Percentiles rank a stretch among this genome's conserved stretches.
Conservation (phyloP, 2,113 vertebrate genomes). For the Acrocephalus arundinaceus region DNA sequence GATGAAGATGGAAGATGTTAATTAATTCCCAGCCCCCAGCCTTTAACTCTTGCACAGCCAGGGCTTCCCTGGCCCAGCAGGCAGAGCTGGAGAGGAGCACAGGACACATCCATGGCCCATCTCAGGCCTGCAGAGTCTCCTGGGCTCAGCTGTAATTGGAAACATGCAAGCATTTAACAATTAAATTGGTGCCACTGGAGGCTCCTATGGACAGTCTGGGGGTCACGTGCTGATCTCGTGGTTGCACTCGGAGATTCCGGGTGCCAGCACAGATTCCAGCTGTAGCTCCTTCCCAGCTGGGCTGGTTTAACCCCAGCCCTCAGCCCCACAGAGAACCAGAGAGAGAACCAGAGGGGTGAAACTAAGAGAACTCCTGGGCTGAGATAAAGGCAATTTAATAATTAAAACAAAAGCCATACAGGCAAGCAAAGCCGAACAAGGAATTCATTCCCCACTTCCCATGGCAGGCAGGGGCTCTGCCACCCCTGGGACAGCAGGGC, state of each 20-base stretch:
- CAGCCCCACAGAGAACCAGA: not conserved
- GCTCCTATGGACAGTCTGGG: not conserved
- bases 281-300: not conserved
- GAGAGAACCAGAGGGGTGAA: not conserved
- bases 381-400: not conserved
- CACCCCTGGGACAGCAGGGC: not conserved
- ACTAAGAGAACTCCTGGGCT: not conserved
- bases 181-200: not conserved
- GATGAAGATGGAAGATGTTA: conserved; percentile 32
- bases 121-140: not conserved
- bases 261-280: not conserved
- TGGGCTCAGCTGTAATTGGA: not conserved
- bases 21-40: not conserved
- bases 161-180: not conserved
- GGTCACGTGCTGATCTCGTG: not conserved
- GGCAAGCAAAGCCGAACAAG: not conserved
- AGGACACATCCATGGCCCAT: not conserved
- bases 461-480: not conserved
- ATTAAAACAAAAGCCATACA: not conserved
- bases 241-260: accelerated
- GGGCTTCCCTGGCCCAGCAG: not conserved
- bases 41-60: conserved; percentile 13
- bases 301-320: not conserved
- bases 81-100: not conserved
- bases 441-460: not conserved